Conservation (phyloP, 2,888 invertebrate species). For the Fissipunctia ypsillon region DNA sequence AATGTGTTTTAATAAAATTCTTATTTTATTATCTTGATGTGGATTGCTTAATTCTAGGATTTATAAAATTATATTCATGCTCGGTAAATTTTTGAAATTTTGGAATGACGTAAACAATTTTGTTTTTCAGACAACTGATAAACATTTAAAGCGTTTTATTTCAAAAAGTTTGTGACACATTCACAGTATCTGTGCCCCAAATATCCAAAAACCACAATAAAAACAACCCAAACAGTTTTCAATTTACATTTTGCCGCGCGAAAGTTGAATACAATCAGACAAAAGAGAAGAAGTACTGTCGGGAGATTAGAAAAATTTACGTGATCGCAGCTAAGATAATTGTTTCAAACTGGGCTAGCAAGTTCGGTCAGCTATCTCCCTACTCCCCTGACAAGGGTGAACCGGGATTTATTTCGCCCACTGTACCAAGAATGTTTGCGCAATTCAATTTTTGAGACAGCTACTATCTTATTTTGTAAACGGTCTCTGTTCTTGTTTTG, state of each 20-base stretch:
- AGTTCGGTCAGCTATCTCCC: slow-evolving; percentile 79
- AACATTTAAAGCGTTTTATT: not conserved
- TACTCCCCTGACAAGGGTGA: slow-evolving; percentile 75
- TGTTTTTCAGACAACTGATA: not conserved
- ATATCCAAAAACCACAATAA: slow-evolving; percentile 26
- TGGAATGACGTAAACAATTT: not conserved
- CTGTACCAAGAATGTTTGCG: slow-evolving; percentile 58
- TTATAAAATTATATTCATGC: not conserved
- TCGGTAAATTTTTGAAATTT: not conserved
- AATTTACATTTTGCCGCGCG: slow-evolving; percentile 64
- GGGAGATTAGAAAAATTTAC: slow-evolving; percentile 85
- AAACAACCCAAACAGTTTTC: slow-evolving; percentile 59
- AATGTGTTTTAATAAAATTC: not conserved
- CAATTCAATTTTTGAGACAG: slow-evolving; percentile 70
- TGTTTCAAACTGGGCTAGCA: slow-evolving; percentile 74
- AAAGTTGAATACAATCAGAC: slow-evolving; percentile 55
- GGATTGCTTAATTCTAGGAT: not conserved
- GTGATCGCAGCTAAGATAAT: slow-evolving; percentile 77
- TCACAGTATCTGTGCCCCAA: not conserved
- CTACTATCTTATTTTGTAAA: slow-evolving; percentile 55
- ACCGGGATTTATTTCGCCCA: slow-evolving; percentile 73
- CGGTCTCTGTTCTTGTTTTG: slow-evolving; percentile 42
- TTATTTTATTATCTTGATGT: not conserved
- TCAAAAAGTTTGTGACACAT: slow-evolving; percentile 16
- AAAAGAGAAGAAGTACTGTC: slow-evolving; percentile 70